Percentiles rank a stretch among this genome's conserved stretches.
These are phyloP conservation scores for Lucilia cuprina DNA, from an alignment of 1,140 invertebrate species.

Conservation along the genomic window DNA sequence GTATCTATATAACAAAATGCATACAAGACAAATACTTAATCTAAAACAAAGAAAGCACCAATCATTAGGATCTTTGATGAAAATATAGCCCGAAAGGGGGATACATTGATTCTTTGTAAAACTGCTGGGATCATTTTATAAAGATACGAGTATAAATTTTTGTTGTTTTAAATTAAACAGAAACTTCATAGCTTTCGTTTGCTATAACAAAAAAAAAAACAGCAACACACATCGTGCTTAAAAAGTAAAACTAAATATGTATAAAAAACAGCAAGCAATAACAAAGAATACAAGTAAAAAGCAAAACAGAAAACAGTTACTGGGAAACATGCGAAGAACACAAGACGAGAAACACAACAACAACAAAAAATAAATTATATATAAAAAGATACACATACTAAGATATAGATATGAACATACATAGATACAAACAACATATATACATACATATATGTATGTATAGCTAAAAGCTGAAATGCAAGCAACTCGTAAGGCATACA, in stretches of 20 bases:
- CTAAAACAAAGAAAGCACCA: too few relatives aligned
- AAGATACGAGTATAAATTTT: too few relatives aligned
- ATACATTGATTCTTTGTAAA: too few relatives aligned
- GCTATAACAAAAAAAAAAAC: conserved; percentile 1
- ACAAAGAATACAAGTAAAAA: background rate
- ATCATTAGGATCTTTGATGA: too few relatives aligned
- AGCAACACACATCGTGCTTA: conserved; percentile 6
- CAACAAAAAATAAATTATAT: background rate
- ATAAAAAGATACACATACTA: background rate
- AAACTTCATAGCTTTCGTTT: conserved; percentile 32
- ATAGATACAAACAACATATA: background rate
- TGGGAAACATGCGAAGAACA: background rate
- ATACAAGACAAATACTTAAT: too few relatives aligned
- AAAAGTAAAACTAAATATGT: conserved; percentile 33
- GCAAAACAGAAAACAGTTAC: conserved; percentile 27
- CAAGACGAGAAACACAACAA: background rate
- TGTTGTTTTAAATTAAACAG: conserved; percentile 21
- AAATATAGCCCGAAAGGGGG: too few relatives aligned
- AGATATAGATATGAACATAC: background rate
- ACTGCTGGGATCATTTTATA: too few relatives aligned
- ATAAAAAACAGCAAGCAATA: background rate
- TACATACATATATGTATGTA: background rate
- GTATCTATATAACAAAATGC: too few relatives aligned
- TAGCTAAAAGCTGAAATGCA: background rate
- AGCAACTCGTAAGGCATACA: background rate